Conservation (phyloP, 2,113 vertebrate genomes). For the Otolemur garnettii region DNA sequence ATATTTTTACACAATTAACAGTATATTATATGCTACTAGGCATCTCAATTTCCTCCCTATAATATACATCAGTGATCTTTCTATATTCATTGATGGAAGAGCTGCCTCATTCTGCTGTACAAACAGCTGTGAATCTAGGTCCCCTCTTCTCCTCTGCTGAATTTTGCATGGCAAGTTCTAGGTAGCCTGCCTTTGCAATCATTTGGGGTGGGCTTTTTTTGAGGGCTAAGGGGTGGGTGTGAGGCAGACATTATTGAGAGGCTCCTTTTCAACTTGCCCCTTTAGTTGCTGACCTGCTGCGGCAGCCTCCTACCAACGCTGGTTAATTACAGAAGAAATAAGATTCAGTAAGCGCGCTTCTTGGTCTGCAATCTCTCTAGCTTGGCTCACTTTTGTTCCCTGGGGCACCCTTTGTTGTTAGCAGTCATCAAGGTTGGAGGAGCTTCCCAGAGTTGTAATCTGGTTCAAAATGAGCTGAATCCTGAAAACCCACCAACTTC, state of each 20-base stretch:
- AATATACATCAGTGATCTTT: not conserved
- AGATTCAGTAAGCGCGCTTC: not conserved
- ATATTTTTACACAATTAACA: not conserved
- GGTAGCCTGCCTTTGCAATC: not conserved
- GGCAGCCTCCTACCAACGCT: not conserved
- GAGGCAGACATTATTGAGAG: not conserved
- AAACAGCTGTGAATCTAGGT: not conserved
- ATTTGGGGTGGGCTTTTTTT: not conserved
- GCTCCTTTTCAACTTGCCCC: not conserved
- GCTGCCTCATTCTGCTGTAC: not conserved
- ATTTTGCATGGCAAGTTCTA: not conserved
- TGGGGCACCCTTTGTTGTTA: not conserved
- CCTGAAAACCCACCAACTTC: not conserved
- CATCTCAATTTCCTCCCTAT: not conserved
- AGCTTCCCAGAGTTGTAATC: not conserved
- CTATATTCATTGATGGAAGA: conserved; percentile 14
- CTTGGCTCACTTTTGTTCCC: not conserved
- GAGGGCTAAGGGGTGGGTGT: not conserved
- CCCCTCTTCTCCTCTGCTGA: not conserved
- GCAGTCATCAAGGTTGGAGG: not conserved
- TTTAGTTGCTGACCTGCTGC: not conserved
- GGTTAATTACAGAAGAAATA: not conserved
- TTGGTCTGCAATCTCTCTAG: not conserved
- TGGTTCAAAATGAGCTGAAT: not conserved
- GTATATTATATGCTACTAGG: not conserved